A percentile compares a stretch with the other conserved stretches of the same genome.
These are phyloP conservation scores for Drosophila austrosaltans DNA, from an alignment of 2,888 invertebrate species.

Conservation along the genomic window DNA sequence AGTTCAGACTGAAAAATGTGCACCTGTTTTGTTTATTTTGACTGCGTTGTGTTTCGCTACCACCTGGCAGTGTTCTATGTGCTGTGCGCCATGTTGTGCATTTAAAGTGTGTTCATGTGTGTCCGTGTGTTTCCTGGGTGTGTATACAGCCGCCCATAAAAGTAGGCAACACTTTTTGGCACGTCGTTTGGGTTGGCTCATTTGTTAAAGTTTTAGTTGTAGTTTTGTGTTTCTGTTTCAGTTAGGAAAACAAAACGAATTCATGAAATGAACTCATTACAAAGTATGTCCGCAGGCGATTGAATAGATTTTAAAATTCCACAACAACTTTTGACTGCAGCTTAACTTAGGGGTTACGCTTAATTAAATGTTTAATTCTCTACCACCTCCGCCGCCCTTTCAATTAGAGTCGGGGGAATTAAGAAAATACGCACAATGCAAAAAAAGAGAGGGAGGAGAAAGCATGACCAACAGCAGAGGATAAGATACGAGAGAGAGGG, in stretches of 20 bases:
- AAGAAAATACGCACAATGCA: slow-evolving; percentile 51
- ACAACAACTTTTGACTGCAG: slow-evolving; percentile 57
- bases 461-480: slow-evolving; percentile 22
- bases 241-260: slow-evolving; percentile 13
- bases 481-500: not conserved
- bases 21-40: slow-evolving; percentile 77
- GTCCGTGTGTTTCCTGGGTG: not conserved
- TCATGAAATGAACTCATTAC: slow-evolving; percentile 62
- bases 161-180: slow-evolving; percentile 19
- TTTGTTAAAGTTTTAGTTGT: slow-evolving; percentile 13
- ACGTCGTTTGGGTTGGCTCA: slow-evolving; percentile 21
- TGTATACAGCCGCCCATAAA: not conserved
- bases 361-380: slow-evolving; percentile 67
- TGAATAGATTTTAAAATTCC: slow-evolving; percentile 65
- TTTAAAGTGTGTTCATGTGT: slow-evolving; percentile 53
- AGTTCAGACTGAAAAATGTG: slow-evolving; percentile 59
- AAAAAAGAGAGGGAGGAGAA: no score
- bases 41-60: slow-evolving; percentile 36
- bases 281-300: slow-evolving; percentile 63
- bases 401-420: slow-evolving; percentile 39
- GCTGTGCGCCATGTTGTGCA: slow-evolving; percentile 52
- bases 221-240: slow-evolving; percentile 7
- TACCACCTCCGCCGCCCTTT: slow-evolving; percentile 32
- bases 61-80: slow-evolving; percentile 35
- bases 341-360: slow-evolving; percentile 59